Evolutionary conservation across 2,113 vertebrate species (phyloP).

Genomic region (Theristicus caerulescens): DNA sequence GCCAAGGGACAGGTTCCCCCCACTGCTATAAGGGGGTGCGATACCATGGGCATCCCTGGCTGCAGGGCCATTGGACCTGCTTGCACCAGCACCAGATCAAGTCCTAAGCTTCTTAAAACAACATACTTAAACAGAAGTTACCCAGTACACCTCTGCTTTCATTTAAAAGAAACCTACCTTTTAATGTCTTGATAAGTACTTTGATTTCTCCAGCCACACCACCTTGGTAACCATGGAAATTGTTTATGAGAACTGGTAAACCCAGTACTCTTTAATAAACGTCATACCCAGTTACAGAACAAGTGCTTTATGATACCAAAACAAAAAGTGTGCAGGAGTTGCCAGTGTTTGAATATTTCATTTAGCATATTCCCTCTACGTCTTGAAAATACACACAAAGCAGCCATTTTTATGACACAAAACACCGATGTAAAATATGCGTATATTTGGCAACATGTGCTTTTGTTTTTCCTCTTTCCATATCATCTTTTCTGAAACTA

Average conservation of each 20-base stretch:
- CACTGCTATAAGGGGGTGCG: fast-evolving
- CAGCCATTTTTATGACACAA: background rate
- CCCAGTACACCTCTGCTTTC: background rate
- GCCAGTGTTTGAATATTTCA: background rate
- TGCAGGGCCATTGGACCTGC: background rate
- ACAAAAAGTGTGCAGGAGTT: background rate
- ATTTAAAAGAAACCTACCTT: background rate
- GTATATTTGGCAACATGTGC: background rate
- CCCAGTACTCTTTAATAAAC: background rate
- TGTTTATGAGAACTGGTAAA: background rate
- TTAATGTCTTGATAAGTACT: background rate
- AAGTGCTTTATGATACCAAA: background rate
- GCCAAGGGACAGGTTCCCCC: background rate
- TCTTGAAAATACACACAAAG: background rate
- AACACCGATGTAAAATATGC: background rate
- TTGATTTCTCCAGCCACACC: background rate
- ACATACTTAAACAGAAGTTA: background rate
- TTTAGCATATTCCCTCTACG: background rate
- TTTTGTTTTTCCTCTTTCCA: constrained; percentile 15
- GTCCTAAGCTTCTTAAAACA: background rate
- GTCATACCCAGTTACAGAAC: background rate
- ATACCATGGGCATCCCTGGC: background rate
- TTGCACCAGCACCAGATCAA: background rate
- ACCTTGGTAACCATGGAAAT: background rate
- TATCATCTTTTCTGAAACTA: background rate